Conservation (phyloP, 1,140 invertebrate species). For the Polypedilum pembai region DNA sequence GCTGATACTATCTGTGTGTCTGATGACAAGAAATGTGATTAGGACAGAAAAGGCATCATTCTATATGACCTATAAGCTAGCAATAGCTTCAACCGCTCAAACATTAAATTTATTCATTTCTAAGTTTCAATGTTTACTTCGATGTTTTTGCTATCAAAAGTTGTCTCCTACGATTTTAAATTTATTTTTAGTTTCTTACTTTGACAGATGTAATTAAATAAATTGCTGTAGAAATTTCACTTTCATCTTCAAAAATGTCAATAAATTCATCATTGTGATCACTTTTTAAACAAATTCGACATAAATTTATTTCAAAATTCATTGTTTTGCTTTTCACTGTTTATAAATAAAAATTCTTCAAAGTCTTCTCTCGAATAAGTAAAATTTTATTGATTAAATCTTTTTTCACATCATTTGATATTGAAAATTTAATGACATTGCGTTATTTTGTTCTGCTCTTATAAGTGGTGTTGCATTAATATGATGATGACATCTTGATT, state of each 20-base stretch:
- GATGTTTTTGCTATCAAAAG: no score
- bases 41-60: no score
- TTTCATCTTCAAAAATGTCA: background rate
- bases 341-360: background rate
- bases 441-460: background rate
- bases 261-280: background rate
- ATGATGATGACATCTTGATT: background rate
- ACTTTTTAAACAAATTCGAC: background rate
- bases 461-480: background rate
- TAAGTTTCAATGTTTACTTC: no score
- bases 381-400: background rate
- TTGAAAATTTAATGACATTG: background rate
- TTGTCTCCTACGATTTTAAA: no score
- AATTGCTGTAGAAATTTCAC: background rate
- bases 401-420: background rate
- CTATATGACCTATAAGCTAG: no score
- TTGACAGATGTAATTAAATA: background rate
- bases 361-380: background rate
- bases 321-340: background rate
- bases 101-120: no score
- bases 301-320: constrained; percentile 1
- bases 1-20: no score
- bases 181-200: background rate
- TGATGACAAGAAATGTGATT: no score
- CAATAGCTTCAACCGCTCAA: no score